Evolutionary conservation across 2,797 vertebrate genomes (phyloP), one percentile per base, ranked within the genome.

Genomic region (Gila robusta): DNA sequence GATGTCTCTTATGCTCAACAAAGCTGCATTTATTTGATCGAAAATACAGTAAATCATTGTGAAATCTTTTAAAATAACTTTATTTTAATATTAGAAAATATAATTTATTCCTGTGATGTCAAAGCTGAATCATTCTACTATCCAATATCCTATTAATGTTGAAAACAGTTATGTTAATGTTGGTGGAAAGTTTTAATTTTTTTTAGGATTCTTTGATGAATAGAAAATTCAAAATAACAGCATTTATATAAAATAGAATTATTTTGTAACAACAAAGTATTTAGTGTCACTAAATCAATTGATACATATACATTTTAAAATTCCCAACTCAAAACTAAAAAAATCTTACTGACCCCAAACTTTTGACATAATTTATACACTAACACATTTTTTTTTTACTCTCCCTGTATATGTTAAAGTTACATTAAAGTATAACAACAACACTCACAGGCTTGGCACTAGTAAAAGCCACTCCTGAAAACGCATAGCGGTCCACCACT

Each of bases 401-500:
- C 44, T 28, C 44, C 7, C 26, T 44, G n/a, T 44, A 5, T 16
- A 3, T 64, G 26, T 59, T 82, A n/a, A 10, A 28, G 21, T 39
- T 23, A 37, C 6, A 32, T 1, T 32, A 17, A 66, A 32, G n/a
- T 17, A 1, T 23, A 39, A 67, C 2, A 67, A 17, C 39, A 23
- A 21, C 72, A 94, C 97, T 96, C 88, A 99, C 98, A 69, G 96
- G 96, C 90, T 99, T 99, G 78, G 97, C 97, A 7, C 97, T 96
- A 8, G 97, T 98, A 92, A 98, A 99, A 79, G 98, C 98, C 1
- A 94, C 98, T 37, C 98, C 98, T 23, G 98, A 99, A 92, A 99
- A 99, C 8, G 98, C 98, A 0, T 99, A 99, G 62, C 98, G 93
- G 85, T 99, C 98, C 69, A 99, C 95, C 9, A 99, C 93, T 0